Evolutionary conservation across 35 echinoderm and acorn worm genomes (phyloP).

Genomic region (Strongylocentrotus purpuratus): DNA sequence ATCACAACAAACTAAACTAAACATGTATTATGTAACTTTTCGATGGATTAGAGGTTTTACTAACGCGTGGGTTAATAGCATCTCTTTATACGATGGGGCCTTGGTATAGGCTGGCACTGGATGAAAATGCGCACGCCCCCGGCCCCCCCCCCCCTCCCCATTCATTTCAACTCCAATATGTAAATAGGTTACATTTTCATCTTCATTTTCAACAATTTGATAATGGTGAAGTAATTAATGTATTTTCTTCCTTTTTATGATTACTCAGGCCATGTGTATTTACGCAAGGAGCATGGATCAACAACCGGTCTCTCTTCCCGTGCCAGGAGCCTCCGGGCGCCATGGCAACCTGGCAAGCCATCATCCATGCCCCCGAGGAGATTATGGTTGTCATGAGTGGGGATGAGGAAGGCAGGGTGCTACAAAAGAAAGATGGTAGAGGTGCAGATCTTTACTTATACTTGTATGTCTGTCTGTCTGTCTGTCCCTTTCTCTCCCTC

Average conservation of each 20-base stretch:
- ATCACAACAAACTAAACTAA: too few relatives aligned
- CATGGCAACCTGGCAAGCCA: conserved; percentile 93
- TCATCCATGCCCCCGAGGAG: conserved; percentile 70
- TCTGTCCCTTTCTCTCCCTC: not conserved
- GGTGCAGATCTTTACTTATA: not conserved
- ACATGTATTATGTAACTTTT: too few relatives aligned
- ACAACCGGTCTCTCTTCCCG: conserved; percentile 89
- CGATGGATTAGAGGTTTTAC: too few relatives aligned
- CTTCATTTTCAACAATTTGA: too few relatives aligned
- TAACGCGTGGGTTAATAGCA: too few relatives aligned
- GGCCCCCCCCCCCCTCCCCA: too few relatives aligned
- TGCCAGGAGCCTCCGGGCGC: conserved; percentile 92
- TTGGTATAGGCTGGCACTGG: too few relatives aligned
- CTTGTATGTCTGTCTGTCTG: not conserved
- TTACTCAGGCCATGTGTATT: conserved; percentile 78
- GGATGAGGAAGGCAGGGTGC: conserved; percentile 64
- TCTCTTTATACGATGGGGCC: too few relatives aligned
- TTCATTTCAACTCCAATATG: too few relatives aligned
- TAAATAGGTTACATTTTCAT: too few relatives aligned
- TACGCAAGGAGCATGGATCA: conserved; percentile 95
- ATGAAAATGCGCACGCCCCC: too few relatives aligned
- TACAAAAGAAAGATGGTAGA: not conserved
- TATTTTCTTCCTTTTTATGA: conserved; percentile 7
- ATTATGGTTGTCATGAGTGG: conserved; percentile 87
- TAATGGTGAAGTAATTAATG: too few relatives aligned